These are phyloP conservation scores for Diplosoma virens DNA, from an alignment of 23 tunicate genomes.

Conservation along the genomic window DNA sequence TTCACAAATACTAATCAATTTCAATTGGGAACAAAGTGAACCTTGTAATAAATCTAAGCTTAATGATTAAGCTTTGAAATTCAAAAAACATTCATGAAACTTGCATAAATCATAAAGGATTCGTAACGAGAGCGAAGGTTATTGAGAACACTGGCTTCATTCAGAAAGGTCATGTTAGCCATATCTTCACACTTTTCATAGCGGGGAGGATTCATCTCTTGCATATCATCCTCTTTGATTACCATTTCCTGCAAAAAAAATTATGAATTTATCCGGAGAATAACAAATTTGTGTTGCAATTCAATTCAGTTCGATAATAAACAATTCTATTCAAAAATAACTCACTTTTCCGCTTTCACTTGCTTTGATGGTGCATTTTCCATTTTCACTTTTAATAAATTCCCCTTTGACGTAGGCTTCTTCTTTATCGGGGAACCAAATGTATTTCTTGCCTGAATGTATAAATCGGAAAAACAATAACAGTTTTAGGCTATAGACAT, in stretches of 20 bases:
- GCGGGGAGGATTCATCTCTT: constrained; percentile 77
- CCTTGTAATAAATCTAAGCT: too few relatives aligned
- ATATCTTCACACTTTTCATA: constrained; percentile 92
- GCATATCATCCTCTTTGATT: constrained; percentile 67
- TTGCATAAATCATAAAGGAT: constrained; percentile 85
- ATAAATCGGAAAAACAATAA: too few relatives aligned
- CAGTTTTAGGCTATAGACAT: too few relatives aligned
- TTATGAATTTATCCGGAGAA: neutral
- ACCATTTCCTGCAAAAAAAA: constrained; percentile 48
- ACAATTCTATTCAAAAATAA: neutral
- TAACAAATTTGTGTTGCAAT: too few relatives aligned
- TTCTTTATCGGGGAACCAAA: constrained; percentile 77
- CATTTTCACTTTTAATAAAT: constrained; percentile 54
- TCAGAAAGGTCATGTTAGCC: constrained; percentile 92
- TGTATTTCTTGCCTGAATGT: constrained; percentile 72
- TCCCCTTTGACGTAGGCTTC: constrained; percentile 58
- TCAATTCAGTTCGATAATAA: neutral
- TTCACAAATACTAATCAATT: too few relatives aligned
- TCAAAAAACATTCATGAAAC: too few relatives aligned
- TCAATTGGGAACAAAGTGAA: too few relatives aligned
- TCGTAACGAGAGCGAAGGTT: constrained; percentile 73
- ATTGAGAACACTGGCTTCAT: constrained; percentile 84
- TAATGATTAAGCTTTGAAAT: too few relatives aligned
- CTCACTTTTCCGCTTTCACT: constrained; percentile 48
- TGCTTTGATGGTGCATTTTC: constrained; percentile 64